A percentile compares a stretch with the other conserved stretches of the same genome.
Evolutionary conservation across 35 echinoderm and acorn worm genomes (phyloP).

Genomic region (Heliocidaris tuberculata): DNA sequence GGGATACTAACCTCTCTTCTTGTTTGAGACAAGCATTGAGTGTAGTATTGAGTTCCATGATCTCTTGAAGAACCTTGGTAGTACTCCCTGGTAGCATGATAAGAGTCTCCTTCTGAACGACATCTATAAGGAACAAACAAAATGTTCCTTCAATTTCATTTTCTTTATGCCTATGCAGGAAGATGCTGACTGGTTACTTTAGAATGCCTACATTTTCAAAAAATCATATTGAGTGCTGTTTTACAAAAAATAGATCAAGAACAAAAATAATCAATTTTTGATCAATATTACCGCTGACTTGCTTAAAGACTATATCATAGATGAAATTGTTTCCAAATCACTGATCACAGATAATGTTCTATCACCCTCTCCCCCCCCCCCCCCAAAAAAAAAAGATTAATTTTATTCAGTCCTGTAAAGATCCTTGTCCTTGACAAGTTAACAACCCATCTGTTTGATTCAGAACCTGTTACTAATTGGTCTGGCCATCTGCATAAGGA

Average conservation of each 20-base stretch:
- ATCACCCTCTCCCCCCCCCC: not conserved
- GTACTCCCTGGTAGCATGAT: conserved; percentile 88
- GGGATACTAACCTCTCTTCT: conserved; percentile 98
- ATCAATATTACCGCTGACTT: no score
- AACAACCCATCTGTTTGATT: not conserved
- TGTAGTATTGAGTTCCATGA: conserved; percentile 82
- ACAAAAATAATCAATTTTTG: no score
- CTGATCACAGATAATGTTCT: no score
- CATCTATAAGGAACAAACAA: conserved; percentile 63
- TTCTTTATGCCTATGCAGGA: not conserved
- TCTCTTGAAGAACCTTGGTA: conserved; percentile 83
- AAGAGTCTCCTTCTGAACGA: conserved; percentile 83
- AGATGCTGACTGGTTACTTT: no score
- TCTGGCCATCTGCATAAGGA: not conserved
- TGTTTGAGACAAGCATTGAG: conserved; percentile 71
- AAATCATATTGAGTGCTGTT: no score
- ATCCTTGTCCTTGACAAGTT: not conserved
- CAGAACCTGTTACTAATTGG: not conserved
- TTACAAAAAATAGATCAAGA: no score
- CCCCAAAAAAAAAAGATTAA: no score
- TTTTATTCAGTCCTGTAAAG: not conserved
- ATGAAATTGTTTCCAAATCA: no score
- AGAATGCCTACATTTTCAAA: no score
- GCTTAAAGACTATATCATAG: no score
- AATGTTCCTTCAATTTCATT: not conserved